These are phyloP conservation scores for Doryteuthis pealeii DNA, from an alignment of 1,140 invertebrate species.

Conservation along the genomic window DNA sequence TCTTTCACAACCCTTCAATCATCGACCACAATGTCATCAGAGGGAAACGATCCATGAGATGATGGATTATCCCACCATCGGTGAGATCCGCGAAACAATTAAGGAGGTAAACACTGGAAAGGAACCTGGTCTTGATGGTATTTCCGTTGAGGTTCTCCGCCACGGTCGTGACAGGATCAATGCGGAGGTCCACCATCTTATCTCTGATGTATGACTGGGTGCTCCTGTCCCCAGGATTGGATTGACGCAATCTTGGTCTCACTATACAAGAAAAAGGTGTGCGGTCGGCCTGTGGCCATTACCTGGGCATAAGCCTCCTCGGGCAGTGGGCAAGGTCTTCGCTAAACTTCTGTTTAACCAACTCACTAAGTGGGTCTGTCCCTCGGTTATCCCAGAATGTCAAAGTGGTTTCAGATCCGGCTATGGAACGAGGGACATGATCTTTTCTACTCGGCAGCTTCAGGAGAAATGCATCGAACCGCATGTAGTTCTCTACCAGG, in stretches of 20 bases:
- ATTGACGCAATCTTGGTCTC: too few relatives aligned
- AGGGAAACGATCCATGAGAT: not conserved
- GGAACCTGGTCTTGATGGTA: not conserved
- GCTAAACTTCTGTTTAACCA: not conserved
- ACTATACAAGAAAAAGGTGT: not conserved
- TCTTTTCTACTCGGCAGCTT: too few relatives aligned
- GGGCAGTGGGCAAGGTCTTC: not conserved
- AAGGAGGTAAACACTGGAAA: not conserved
- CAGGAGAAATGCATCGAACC: not conserved
- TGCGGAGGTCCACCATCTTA: too few relatives aligned
- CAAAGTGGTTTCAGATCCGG: too few relatives aligned
- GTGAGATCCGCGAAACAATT: not conserved
- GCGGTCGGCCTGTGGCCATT: not conserved
- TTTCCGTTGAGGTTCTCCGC: not conserved
- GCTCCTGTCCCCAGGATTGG: not conserved
- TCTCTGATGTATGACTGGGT: too few relatives aligned
- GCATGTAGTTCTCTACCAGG: not conserved
- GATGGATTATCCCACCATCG: not conserved
- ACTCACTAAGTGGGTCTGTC: too few relatives aligned
- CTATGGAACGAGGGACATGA: too few relatives aligned
- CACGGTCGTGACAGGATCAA: not conserved
- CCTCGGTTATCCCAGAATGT: too few relatives aligned
- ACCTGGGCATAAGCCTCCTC: not conserved
- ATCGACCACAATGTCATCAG: not conserved
- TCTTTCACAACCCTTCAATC: not conserved